Percentiles rank a stretch among this genome's conserved stretches.
Conservation (phyloP, 2,113 vertebrate species). For the Centropus unirufus region DNA sequence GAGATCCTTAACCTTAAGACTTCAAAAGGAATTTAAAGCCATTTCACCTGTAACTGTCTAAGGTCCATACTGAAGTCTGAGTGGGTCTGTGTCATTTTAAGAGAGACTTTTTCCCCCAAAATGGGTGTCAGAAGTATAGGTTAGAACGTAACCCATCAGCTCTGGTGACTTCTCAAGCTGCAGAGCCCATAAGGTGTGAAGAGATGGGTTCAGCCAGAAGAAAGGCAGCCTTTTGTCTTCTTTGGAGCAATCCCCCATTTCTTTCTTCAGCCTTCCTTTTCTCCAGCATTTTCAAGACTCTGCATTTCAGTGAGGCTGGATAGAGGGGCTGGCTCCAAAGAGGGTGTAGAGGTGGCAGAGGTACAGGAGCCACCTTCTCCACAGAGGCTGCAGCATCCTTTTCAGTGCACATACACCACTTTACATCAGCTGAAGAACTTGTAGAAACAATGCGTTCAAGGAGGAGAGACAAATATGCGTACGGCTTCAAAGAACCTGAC, state of each 20-base stretch:
- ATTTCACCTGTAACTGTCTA: neutral
- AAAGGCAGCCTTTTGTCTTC: neutral
- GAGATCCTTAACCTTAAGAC: neutral
- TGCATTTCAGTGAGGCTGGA: neutral
- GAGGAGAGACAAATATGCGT: neutral
- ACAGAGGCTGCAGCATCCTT: neutral
- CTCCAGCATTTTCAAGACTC: neutral
- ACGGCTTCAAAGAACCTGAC: neutral
- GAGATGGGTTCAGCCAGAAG: neutral
- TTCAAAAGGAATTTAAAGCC: neutral
- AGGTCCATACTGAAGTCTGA: neutral
- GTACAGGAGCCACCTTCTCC: neutral
- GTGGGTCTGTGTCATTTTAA: neutral
- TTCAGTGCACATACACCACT: neutral
- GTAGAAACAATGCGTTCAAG: neutral
- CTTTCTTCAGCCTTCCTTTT: neutral
- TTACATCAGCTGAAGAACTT: neutral
- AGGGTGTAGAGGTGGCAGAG: neutral
- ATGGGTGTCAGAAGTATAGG: neutral
- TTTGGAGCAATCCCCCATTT: neutral
- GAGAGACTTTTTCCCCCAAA: neutral
- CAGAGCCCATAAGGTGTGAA: neutral
- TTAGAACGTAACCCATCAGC: neutral
- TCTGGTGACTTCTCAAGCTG: neutral
- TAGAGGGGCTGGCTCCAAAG: neutral